Base-by-base conservation (phyloP, 2,888 invertebrate species). In the Nymphalis polychloros region DNA sequence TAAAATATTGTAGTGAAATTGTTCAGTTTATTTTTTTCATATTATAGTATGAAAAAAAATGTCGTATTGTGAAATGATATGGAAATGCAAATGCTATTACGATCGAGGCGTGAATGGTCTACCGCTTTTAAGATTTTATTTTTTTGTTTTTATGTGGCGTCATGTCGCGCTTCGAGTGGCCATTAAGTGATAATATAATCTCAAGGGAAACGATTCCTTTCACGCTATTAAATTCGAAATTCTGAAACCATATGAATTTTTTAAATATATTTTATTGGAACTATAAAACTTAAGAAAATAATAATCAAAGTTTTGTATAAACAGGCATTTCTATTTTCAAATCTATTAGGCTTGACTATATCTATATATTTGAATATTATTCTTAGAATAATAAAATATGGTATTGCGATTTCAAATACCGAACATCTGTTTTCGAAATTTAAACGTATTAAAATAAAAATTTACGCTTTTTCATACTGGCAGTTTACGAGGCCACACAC, bases 131-230 rank as follows among this genome's bases (percentile, higher is more conserved):
- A 82, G 72, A 83, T 81, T 83, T 81, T 80, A 80, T 81, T 82
- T 77, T 78, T 49, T 70, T 52, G 78, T 79, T 83, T 81, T 80
- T 80, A 79, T 79, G 76, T 73, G 77, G 77, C 80, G 75, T 80
- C 80, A 79, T 76, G 83, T 82, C 81, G 79, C 77, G 79, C 73
- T 76, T 80, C 78, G 83, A 87, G 84, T 86, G 87, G 84, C 84
- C 84, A 88, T 88, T 89, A 86, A 78, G 78, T 82, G 88, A 89
- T 89, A 87, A 85, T 78, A 81, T 82, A 88, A 89, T 89, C 88
- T 83, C 72, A 72, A 69, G 75, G 75, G 74, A 75, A 83, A 82
- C 83, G 87, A 87, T 87, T 55, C 83, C 81, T 85, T 89, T 90
- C 84, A 87, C 89, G 81, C 86, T 75, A 70, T 73, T 69, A 72